Evolutionary conservation across 1,140 invertebrate genomes (phyloP).

Genomic region (Rhyzopertha dominica): DNA sequence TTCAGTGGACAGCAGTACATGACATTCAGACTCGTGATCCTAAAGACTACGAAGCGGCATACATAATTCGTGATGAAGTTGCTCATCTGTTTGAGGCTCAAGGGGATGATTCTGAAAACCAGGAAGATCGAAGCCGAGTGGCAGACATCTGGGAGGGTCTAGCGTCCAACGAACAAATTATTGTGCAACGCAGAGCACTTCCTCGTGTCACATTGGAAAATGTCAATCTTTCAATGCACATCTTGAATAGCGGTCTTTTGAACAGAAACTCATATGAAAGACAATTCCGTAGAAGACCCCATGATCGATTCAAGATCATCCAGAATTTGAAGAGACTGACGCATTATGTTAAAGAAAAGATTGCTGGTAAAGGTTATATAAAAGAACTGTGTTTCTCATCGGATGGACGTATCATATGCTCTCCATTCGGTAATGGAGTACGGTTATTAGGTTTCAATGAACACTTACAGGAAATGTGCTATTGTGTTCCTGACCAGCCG

Average conservation of each 20-base stretch:
- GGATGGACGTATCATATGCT: conserved; percentile 84
- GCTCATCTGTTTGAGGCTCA: conserved; percentile 31
- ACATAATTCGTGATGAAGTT: conserved; percentile 37
- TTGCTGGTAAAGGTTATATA: conserved; percentile 80
- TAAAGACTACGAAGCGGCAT: conserved; percentile 46
- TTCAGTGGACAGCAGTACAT: conserved; percentile 87
- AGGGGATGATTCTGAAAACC: conserved; percentile 28
- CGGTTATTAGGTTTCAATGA: conserved; percentile 74
- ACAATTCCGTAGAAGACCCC: conserved; percentile 30
- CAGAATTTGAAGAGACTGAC: conserved; percentile 72
- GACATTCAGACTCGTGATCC: conserved; percentile 73
- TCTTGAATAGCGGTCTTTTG: conserved; percentile 37
- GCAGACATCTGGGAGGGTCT: conserved; percentile 42
- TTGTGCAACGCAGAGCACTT: too few relatives aligned
- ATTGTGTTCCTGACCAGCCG: conserved; percentile 54
- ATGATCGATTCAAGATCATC: conserved; percentile 35
- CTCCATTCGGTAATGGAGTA: conserved; percentile 80
- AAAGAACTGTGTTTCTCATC: conserved; percentile 85
- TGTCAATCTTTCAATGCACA: conserved; percentile 23
- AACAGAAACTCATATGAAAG: conserved; percentile 22
- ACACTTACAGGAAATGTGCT: conserved; percentile 72
- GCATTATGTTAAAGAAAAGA: conserved; percentile 82
- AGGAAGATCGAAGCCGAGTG: conserved; percentile 28
- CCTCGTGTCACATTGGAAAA: conserved; percentile 17
- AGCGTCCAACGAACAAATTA: conserved; percentile 26